Conservation (phyloP, 1,140 invertebrate species). For the Diuraphis noxia region DNA sequence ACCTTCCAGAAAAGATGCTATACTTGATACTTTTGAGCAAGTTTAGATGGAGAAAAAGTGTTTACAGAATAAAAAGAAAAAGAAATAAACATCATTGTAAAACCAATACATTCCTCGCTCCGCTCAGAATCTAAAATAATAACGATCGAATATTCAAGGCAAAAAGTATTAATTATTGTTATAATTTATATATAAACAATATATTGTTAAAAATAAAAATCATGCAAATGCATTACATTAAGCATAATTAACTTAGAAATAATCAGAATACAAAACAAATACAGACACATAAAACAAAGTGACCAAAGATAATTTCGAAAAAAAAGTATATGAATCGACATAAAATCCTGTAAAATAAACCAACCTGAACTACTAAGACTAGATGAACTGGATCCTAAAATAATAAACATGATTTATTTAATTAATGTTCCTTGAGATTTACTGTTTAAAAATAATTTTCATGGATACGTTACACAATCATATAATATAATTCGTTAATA, state of each 20-base stretch:
- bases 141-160: neutral
- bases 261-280: slow-evolving; percentile 18
- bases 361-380: slow-evolving; percentile 60
- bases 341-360: slow-evolving; percentile 54
- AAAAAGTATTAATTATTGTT: slow-evolving; percentile 14
- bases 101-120: no score
- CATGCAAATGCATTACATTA: slow-evolving; percentile 5
- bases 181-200: no score
- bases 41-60: no score
- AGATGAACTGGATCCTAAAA: slow-evolving; percentile 60
- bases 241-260: slow-evolving; percentile 24
- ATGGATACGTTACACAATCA: neutral
- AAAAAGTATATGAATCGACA: slow-evolving; percentile 5
- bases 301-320: slow-evolving; percentile 22
- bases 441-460: neutral
- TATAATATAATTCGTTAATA: neutral
- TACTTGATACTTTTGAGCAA: no score
- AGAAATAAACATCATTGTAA: no score
- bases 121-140: no score
- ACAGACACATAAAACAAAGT: slow-evolving; percentile 9
- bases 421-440: neutral
- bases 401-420: slow-evolving; percentile 50
- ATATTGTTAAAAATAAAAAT: slow-evolving; percentile 30
- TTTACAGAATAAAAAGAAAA: no score
- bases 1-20: no score